Evolutionary conservation across 2,797 vertebrate genomes (phyloP).

Genomic region (Botia kubotai): DNA sequence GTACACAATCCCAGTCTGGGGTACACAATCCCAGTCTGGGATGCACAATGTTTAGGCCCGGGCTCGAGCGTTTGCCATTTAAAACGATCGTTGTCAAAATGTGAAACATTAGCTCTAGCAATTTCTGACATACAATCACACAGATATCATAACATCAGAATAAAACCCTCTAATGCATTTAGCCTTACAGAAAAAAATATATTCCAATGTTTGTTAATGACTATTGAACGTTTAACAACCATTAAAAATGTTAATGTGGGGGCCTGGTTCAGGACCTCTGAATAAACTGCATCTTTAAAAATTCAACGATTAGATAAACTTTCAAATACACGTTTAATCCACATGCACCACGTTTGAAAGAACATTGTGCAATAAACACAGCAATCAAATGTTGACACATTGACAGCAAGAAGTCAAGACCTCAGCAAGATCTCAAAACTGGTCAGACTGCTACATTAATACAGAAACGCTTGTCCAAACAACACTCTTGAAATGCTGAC

Average conservation of each 20-base stretch:
- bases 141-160: no score
- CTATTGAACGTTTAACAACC: background rate
- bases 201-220: no score
- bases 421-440: background rate
- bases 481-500: background rate
- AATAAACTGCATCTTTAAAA: background rate
- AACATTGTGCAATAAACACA: background rate
- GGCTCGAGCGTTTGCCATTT: background rate
- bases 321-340: background rate
- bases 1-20: no score
- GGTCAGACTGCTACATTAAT: background rate
- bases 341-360: background rate
- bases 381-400: conserved; percentile 1
- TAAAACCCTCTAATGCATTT: no score
- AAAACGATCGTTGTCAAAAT: background rate
- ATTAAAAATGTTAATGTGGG: background rate
- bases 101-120: background rate
- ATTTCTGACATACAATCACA: background rate
- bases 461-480: background rate
- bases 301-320: background rate
- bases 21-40: conserved; percentile 12
- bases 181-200: no score
- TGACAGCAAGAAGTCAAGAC: background rate
- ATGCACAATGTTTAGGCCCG: background rate
- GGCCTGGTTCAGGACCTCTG: no score